Percentiles rank a stretch among this genome's conserved stretches.
phyloP scores from a whole-genome alignment of 2,113 vertebrate species.

The Stomatorhinus ivindoensis region DNA sequence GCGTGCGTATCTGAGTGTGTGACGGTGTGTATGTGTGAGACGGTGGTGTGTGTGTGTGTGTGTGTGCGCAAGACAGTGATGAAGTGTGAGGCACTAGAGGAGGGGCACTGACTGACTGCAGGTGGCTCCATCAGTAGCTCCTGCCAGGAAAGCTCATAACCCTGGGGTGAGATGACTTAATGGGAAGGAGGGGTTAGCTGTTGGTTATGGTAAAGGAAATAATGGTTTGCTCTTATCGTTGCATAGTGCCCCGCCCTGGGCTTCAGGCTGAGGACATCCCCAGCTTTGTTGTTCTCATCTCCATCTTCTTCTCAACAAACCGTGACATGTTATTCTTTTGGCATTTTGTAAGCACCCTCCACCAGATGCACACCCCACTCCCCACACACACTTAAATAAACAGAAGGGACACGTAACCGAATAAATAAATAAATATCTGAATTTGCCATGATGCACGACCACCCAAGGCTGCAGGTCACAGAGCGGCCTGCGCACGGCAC shows the following conservation, averaged over 20 bases:
- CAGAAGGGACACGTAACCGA: not conserved
- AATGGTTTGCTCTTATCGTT: not conserved
- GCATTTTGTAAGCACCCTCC: not conserved
- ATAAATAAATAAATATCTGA: not conserved
- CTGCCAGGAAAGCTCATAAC: constrained; percentile 63
- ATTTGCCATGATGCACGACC: not conserved
- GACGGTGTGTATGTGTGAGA: no score
- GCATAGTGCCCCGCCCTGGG: not conserved
- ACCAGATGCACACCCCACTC: not conserved
- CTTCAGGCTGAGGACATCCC: not conserved
- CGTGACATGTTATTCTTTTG: not conserved
- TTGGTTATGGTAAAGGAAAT: not conserved
- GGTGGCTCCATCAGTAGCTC: constrained; percentile 54
- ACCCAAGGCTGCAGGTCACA: not conserved
- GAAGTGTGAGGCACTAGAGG: constrained; percentile 26
- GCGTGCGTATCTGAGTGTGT: no score
- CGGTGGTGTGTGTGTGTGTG: not conserved
- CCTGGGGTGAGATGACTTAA: constrained; percentile 57
- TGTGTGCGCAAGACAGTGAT: constrained; percentile 6
- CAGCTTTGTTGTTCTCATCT: not conserved
- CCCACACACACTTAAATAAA: not conserved
- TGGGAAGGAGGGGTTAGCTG: constrained; percentile 25
- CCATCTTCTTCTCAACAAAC: not conserved
- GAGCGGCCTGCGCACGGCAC: not conserved
- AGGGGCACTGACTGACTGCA: constrained; percentile 43